A percentile compares a stretch with the other conserved stretches of the same genome.
phyloP scores from a whole-genome alignment of 2,113 vertebrate genomes.

The Collichthys lucidus region DNA sequence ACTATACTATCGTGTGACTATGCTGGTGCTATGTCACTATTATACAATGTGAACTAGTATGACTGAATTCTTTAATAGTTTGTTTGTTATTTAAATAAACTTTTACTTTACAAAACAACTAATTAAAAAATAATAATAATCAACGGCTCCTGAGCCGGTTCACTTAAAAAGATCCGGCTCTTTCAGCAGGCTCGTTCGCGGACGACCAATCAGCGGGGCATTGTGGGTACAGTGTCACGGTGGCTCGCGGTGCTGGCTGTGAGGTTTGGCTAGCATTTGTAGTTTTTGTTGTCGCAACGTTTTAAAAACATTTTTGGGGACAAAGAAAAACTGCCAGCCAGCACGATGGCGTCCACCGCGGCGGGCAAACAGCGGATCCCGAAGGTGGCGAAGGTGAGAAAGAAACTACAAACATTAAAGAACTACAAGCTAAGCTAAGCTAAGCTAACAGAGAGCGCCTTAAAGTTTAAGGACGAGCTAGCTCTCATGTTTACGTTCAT shows the following conservation, averaged over 20 bases:
- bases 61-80: no score
- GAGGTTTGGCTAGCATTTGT: no score
- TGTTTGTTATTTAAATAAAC: no score
- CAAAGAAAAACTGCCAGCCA: neutral
- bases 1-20: no score
- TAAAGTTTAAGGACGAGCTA: neutral
- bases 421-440: slow-evolving; percentile 39
- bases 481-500: accelerated
- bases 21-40: no score
- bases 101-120: no score
- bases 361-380: slow-evolving; percentile 97
- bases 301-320: neutral
- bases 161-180: no score
- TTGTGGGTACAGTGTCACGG: slow-evolving; percentile 71
- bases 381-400: slow-evolving; percentile 95
- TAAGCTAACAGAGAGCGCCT: slow-evolving; percentile 58
- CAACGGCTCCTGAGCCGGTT: no score
- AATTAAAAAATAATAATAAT: no score
- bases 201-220: neutral
- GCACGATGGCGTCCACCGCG: slow-evolving; percentile 94
- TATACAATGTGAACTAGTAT: no score
- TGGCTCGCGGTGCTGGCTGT: slow-evolving; percentile 10
- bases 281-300: neutral
- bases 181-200: no score
- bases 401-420: neutral